phyloP scores from a whole-genome alignment of 2,797 vertebrate genomes.

The Rhyacichthys aspro region DNA sequence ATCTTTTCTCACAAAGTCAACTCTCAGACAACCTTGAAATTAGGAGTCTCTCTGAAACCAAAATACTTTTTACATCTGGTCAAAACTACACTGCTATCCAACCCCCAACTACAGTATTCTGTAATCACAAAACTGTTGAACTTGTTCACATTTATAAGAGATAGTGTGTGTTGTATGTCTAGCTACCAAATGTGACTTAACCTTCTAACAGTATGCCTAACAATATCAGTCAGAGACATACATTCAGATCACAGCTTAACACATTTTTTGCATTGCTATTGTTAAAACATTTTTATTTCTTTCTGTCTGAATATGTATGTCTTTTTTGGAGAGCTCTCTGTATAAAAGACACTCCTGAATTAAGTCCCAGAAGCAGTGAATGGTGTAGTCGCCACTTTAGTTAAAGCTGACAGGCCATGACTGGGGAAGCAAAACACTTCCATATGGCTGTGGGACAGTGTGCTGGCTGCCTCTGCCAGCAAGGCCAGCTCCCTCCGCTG shows the following conservation, averaged over 20 bases:
- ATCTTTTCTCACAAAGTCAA: slow-evolving; percentile 23
- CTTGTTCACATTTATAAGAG: slow-evolving; percentile 30
- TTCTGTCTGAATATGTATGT: too few species aligned
- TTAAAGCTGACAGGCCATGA: slow-evolving; percentile 75
- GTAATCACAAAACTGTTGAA: slow-evolving; percentile 41
- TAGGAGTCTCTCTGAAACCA: slow-evolving; percentile 47
- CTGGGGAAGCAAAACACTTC: slow-evolving; percentile 76
- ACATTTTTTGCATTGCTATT: too few species aligned
- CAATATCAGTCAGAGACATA: too few species aligned
- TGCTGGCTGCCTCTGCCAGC: slow-evolving; percentile 66
- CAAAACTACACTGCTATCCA: slow-evolving; percentile 37
- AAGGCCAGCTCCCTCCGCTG: slow-evolving; percentile 54
- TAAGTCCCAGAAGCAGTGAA: slow-evolving; percentile 63
- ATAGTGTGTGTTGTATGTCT: too few species aligned
- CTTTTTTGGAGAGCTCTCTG: slow-evolving; percentile 21
- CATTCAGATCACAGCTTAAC: too few species aligned
- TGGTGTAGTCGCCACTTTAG: slow-evolving; percentile 76
- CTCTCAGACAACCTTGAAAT: slow-evolving; percentile 52
- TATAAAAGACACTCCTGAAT: slow-evolving; percentile 63
- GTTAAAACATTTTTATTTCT: too few species aligned
- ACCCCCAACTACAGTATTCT: slow-evolving; percentile 41
- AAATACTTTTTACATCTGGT: slow-evolving; percentile 54
- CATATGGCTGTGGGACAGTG: slow-evolving; percentile 74
- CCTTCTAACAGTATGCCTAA: too few species aligned
- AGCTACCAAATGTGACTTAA: too few species aligned